Conservation (phyloP, 2,888 invertebrate species). For the Ametastegia equiseti region DNA sequence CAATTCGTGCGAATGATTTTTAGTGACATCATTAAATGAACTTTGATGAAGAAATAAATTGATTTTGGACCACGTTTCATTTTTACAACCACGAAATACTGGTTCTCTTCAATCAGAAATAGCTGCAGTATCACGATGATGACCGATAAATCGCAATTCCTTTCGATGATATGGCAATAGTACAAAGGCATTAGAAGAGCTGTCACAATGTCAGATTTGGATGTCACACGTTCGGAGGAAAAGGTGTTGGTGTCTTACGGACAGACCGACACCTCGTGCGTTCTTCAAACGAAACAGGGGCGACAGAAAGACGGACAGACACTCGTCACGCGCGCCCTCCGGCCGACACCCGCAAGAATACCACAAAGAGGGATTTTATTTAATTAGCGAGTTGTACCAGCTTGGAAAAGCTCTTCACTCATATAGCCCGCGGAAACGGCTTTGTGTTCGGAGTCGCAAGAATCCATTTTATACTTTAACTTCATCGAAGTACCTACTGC, state of each 20-base stretch:
- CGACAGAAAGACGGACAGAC: constrained; percentile 47
- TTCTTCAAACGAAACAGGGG: constrained; percentile 36
- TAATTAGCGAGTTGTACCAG: constrained; percentile 72
- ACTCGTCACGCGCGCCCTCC: constrained; percentile 63
- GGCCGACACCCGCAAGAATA: constrained; percentile 70
- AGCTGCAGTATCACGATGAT: too few species aligned
- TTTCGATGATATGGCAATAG: neutral
- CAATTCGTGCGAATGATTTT: too few species aligned
- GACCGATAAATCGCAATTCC: neutral
- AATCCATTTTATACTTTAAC: constrained; percentile 40
- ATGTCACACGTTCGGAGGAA: neutral
- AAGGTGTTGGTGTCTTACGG: constrained; percentile 12
- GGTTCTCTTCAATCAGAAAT: too few species aligned
- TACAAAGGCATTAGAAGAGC: neutral
- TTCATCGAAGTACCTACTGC: constrained; percentile 24
- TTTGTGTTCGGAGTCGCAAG: constrained; percentile 30
- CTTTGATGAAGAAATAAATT: too few species aligned
- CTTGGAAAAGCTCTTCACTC: constrained; percentile 59
- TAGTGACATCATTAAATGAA: too few species aligned
- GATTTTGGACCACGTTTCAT: too few species aligned
- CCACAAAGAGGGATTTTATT: constrained; percentile 64
- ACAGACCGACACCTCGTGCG: constrained; percentile 15
- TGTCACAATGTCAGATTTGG: neutral
- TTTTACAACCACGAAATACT: too few species aligned
- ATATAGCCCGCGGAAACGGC: constrained; percentile 38